A percentile compares a stretch with the other conserved stretches of the same genome.
These are phyloP conservation scores for Thalassarche chlororhynchos DNA, from an alignment of 2,113 vertebrate species.

Conservation along the genomic window DNA sequence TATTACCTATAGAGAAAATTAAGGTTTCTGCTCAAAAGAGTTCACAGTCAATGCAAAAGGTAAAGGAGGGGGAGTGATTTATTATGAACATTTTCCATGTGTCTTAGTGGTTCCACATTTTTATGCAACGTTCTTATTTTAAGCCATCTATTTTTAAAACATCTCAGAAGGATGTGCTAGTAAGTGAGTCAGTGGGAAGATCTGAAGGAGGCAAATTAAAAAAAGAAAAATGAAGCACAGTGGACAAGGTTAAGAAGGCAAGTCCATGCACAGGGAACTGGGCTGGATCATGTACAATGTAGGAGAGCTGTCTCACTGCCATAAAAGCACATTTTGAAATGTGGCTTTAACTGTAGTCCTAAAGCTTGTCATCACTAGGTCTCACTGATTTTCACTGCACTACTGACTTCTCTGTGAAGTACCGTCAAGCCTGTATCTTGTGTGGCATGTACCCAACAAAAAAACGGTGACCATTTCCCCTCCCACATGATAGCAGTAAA, in stretches of 20 bases:
- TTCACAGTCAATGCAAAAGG: neutral
- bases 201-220: neutral
- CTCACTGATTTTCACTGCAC: neutral
- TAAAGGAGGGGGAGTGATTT: neutral
- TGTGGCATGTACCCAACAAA: neutral
- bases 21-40: neutral
- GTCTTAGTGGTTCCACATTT: neutral
- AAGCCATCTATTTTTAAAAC: neutral
- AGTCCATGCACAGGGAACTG: neutral
- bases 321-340: neutral
- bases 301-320: neutral
- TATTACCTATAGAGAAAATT: neutral
- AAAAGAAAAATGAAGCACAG: neutral
- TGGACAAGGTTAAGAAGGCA: neutral
- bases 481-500: neutral
- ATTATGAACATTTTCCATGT: neutral
- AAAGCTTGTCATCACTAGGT: neutral
- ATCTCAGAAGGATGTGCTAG: neutral
- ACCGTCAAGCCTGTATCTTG: neutral
- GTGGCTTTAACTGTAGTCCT: neutral
- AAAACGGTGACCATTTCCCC: too few species aligned
- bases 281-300: neutral
- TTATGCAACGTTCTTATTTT: neutral
- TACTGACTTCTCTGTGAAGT: neutral
- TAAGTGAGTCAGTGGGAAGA: neutral